Base-by-base conservation (phyloP, 2,888 invertebrate species). In the Boloria selene region DNA sequence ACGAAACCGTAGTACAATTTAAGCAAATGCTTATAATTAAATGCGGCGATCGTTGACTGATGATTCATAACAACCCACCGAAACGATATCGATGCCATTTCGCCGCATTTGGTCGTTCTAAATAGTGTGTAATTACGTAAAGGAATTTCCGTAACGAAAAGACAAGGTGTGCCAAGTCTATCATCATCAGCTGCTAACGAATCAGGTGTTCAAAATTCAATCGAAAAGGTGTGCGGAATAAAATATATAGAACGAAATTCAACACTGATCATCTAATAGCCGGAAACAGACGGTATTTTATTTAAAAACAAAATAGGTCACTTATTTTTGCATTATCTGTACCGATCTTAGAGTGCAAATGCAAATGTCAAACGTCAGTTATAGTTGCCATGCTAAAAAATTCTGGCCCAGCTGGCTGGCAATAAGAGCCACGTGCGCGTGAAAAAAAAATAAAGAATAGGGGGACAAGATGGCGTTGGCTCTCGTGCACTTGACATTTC, bases 401-500 rank as follows among this genome's bases (percentile, higher is more conserved):
- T 78, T 80, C 77, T 78, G 78, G 79, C 80, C 91, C 91, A 90
- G 88, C 91, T 90, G 91, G 89, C 87, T 84, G 79, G 80, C 81
- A 83, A 83, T 81, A 83, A 82, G 71, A 76, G 88, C 83, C 90
- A 90, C 91, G 91, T 90, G 91, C 87, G 82, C 81, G 79, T n/a
- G 77, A 77, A 81, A 86, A 88, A n/a, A 86, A 88, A 87, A 77
- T 80, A 86, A 84, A 81, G 78, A 83, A 75, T 77, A 71, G 78
- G 82, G 84, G 84, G 80, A 81, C 84, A 88, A 89, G 87, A 88
- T 88, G 90, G 89, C 89, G 84, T 71, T 70, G 72, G 75, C 74
- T 73, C 79, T 80, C 83, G 82, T 89, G 91, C 90, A 91, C 91
- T 91, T 91, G 91, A 91, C 91, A 91, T 91, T 91, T 90, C 90